phyloP scores from a whole-genome alignment of 2,888 invertebrate species.

The Ceramica pisi region DNA sequence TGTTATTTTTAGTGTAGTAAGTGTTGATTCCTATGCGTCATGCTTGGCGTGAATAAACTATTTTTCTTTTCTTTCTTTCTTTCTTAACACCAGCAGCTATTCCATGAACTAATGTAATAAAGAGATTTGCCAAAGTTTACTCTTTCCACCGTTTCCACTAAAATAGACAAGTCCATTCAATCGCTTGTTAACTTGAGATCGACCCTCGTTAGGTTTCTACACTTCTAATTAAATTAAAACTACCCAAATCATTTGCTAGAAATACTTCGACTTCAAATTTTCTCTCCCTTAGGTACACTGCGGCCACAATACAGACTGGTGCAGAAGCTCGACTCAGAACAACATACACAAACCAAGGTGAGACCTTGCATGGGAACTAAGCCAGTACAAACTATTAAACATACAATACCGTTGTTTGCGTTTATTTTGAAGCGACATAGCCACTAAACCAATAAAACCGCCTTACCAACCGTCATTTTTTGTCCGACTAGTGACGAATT shows the following conservation, averaged over 20 bases:
- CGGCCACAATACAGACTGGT: not conserved
- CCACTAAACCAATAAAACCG: no score
- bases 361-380: no score
- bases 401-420: no score
- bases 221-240: slow-evolving; percentile 74
- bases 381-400: no score
- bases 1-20: no score
- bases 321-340: not conserved
- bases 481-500: no score
- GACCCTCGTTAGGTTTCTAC: slow-evolving; percentile 69
- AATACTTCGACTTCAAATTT: slow-evolving; percentile 44
- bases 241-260: slow-evolving; percentile 66
- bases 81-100: not conserved
- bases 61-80: no score
- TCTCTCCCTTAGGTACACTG: slow-evolving; percentile 12
- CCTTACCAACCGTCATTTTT: no score
- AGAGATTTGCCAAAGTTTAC: slow-evolving; percentile 27
- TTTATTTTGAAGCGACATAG: no score
- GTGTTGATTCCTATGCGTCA: no score
- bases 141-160: slow-evolving; percentile 29
- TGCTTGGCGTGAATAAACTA: no score
- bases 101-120: not conserved
- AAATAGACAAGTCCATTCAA: slow-evolving; percentile 46
- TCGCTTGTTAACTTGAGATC: slow-evolving; percentile 66
- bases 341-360: not conserved